These are phyloP conservation scores for Troides aeacus DNA, from an alignment of 2,888 invertebrate genomes.

Conservation along the genomic window DNA sequence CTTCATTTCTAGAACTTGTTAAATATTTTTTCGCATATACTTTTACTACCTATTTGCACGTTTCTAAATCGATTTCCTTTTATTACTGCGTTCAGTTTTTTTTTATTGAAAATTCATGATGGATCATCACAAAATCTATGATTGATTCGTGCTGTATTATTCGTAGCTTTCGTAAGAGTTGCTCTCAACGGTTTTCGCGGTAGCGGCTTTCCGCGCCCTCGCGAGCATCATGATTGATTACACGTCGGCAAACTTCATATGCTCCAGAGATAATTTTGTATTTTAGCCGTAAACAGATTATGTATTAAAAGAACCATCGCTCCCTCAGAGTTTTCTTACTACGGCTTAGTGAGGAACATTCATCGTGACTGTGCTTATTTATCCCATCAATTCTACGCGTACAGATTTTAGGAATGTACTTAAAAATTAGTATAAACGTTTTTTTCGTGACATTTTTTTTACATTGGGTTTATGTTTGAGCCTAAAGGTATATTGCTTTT, in stretches of 20 bases:
- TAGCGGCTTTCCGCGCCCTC: conserved; percentile 70
- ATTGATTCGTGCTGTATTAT: conserved; percentile 78
- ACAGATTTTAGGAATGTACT: not conserved
- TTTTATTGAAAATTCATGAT: conserved; percentile 75
- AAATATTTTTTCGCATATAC: not conserved
- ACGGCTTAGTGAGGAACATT: conserved; percentile 49
- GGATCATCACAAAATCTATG: conserved; percentile 78
- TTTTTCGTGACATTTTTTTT: not conserved
- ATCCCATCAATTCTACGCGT: conserved; percentile 31
- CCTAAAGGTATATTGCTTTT: too few relatives aligned
- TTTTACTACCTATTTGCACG: conserved; percentile 28
- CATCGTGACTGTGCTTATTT: conserved; percentile 63
- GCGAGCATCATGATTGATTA: conserved; percentile 73
- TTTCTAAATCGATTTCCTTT: conserved; percentile 16
- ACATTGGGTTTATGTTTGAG: too few relatives aligned
- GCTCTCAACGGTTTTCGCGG: conserved; percentile 65
- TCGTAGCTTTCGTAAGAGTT: conserved; percentile 73
- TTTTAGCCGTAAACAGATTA: conserved; percentile 78
- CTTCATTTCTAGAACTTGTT: not conserved
- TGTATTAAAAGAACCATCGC: conserved; percentile 72
- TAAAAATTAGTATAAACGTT: not conserved
- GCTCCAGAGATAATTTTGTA: conserved; percentile 78
- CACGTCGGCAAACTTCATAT: conserved; percentile 75
- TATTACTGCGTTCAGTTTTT: conserved; percentile 35
- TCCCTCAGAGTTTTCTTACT: conserved; percentile 49